Base-by-base conservation (phyloP, 2,888 invertebrate species). In the Monoplex corrugatus region DNA sequence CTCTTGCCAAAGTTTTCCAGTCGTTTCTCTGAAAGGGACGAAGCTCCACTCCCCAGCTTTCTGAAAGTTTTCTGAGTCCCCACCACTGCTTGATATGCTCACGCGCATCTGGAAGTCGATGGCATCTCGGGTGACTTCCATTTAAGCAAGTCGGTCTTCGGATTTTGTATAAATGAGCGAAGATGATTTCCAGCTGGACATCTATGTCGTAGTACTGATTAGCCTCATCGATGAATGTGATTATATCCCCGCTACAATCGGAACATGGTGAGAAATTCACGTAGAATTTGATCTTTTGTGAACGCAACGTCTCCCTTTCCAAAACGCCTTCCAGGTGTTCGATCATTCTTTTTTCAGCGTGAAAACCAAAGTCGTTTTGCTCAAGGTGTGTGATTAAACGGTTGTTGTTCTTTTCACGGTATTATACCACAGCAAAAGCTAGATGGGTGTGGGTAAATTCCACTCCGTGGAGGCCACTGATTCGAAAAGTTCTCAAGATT, bases 291-390 rank as follows among this genome's bases (percentile, higher is more conserved):
- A 87, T 44, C 28, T 2, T 82, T 19, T 43, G n/a, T 57, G 87
- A 57, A 10, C 1, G 8, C 35, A 87, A 38, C 40, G 0, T 23
- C 38, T 45, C 57, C 38, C 40, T 80, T 23, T 45, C 19, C 35
- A 87, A 16, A 28, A 40, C 28, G 50, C 23, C 0, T 40, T 80
- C 57, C 2, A 87, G 44, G 28, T 80, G 35, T 10, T 78, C 0
- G 87, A 87, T 38, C 75, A 87, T 78, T 50, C 40, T 6, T 28
- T 38, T 50, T 44, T 87, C 87, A 5, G 87, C 87, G n/a, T 87
- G 87, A 0, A 3, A 32, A 16, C 40, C 28, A 1, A 2, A 38
- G 2, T 8, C 6, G 87, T 87, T 87, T 5, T 57, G 80, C n/a
- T 38, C 40, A 16, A 28, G 80, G 80, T 84, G 84, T 6, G 28